phyloP scores from a whole-genome alignment of 2,113 vertebrate genomes.

The Esox niger region DNA sequence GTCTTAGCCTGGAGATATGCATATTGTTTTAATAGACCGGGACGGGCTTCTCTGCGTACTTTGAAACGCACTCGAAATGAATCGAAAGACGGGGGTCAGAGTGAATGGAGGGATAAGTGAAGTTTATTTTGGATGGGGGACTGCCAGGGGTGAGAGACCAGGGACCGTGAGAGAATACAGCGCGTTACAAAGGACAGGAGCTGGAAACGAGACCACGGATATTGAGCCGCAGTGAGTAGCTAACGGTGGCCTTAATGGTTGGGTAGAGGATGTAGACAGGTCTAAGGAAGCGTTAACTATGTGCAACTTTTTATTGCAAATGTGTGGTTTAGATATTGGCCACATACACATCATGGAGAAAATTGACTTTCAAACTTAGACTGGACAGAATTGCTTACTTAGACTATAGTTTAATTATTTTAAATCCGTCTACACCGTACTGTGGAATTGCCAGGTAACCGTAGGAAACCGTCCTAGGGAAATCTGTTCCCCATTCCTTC shows the following conservation, averaged over 20 bases:
- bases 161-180: conserved; percentile 38
- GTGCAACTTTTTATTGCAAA: background rate
- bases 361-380: background rate
- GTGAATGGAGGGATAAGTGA: conserved; percentile 45
- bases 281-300: background rate
- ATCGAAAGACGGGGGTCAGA: conserved; percentile 14
- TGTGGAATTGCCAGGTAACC: background rate
- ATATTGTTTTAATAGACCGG: background rate
- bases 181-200: conserved; percentile 21
- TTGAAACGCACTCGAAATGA: conserved; percentile 9
- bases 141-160: conserved; percentile 23
- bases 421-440: background rate
- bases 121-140: conserved; percentile 58
- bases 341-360: background rate
- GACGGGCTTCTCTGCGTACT: conserved; percentile 4
- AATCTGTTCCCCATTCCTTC: conserved; percentile 9
- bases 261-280: background rate
- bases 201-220: conserved; percentile 22
- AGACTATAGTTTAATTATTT: background rate
- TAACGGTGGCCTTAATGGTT: background rate
- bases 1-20: background rate
- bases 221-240: conserved; percentile 46
- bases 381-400: background rate
- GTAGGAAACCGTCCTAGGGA: background rate
- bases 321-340: background rate